Conservation (phyloP, 1,140 invertebrate species). For the Drosophila subpulchrella region DNA sequence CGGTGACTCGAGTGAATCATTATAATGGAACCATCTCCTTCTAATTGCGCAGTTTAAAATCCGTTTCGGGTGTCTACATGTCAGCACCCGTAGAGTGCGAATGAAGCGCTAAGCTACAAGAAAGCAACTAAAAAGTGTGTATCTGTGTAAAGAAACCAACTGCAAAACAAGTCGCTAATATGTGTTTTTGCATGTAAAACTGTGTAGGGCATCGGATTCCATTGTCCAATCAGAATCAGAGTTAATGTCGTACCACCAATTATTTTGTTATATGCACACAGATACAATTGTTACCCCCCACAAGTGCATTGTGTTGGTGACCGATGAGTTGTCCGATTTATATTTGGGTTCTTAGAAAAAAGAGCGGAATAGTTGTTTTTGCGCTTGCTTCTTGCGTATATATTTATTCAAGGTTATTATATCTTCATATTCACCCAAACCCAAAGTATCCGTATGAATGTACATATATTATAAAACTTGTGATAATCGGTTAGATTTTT, state of each 20-base stretch:
- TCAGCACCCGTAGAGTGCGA: neutral
- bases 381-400: no score
- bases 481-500: no score
- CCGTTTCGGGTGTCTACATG: neutral
- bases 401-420: neutral
- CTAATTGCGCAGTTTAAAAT: slow-evolving; percentile 3
- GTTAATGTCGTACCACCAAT: slow-evolving; percentile 8
- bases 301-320: neutral
- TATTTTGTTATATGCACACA: neutral
- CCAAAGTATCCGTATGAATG: no score
- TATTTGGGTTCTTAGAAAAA: no score
- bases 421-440: no score
- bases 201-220: slow-evolving; percentile 2
- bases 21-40: neutral
- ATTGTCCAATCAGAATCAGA: slow-evolving; percentile 18
- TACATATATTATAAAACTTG: no score
- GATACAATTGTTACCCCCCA: neutral
- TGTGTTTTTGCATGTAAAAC: slow-evolving; percentile 3
- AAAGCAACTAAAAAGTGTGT: neutral
- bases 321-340: slow-evolving; percentile 2
- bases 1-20: neutral
- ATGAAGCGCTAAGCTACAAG: slow-evolving; percentile 1
- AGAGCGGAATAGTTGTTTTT: no score
- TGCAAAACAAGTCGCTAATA: neutral
- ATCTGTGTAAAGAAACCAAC: slow-evolving; percentile 2